phyloP scores from a whole-genome alignment of 2,888 invertebrate species.

The Globia sparganii region DNA sequence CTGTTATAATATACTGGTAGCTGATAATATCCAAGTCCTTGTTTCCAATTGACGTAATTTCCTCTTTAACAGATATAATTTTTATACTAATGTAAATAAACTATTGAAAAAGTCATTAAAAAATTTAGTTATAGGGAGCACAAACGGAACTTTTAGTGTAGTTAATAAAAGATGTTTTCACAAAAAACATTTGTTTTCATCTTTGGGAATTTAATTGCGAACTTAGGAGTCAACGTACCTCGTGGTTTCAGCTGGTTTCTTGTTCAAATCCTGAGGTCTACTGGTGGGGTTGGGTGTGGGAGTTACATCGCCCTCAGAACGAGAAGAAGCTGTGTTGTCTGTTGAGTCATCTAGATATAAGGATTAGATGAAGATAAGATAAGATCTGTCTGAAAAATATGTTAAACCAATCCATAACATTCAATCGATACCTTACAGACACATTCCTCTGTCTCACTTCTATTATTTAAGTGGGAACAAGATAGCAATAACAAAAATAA shows the following conservation, averaged over 20 bases:
- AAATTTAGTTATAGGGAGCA: not conserved
- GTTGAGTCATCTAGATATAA: constrained; percentile 79
- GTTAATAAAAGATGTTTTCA: not conserved
- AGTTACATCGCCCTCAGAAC: constrained; percentile 78
- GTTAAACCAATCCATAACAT: not conserved
- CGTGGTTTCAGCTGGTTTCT: constrained; percentile 76
- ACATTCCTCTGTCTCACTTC: not conserved
- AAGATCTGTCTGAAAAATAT: not conserved
- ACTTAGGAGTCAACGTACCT: constrained; percentile 65
- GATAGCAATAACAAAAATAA: not conserved
- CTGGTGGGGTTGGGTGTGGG: constrained; percentile 66
- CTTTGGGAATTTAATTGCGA: not conserved
- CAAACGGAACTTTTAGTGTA: not conserved
- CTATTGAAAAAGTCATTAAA: too few species aligned
- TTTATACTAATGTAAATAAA: not conserved
- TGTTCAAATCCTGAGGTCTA: constrained; percentile 80
- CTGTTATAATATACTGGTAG: not conserved
- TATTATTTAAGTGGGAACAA: not conserved
- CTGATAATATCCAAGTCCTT: not conserved
- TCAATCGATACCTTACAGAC: not conserved
- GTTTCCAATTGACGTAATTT: not conserved
- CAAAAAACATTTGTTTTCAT: not conserved
- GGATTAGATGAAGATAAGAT: not conserved
- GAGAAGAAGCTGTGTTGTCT: constrained; percentile 84
- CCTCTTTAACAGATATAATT: not conserved